phyloP scores from a whole-genome alignment of 2,888 invertebrate species.

The Athalia circularis region DNA sequence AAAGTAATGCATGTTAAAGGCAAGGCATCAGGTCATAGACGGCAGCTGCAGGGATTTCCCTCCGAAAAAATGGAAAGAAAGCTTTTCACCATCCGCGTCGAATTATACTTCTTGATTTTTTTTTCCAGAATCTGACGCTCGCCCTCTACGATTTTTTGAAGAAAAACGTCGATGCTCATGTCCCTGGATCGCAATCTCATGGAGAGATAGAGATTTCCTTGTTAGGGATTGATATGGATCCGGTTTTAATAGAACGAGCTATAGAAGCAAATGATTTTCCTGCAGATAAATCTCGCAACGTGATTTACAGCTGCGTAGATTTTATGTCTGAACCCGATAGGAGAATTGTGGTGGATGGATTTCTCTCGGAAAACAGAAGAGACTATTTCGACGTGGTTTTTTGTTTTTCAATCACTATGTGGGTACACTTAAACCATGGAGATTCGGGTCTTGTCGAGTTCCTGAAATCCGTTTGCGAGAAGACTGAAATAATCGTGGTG shows the following conservation, averaged over 20 bases:
- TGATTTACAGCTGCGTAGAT: constrained; percentile 79
- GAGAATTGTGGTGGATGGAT: constrained; percentile 72
- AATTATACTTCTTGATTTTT: constrained; percentile 30
- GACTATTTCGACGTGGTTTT: constrained; percentile 81
- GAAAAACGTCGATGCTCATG: constrained; percentile 68
- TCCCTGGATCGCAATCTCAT: constrained; percentile 32
- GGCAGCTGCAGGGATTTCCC: constrained; percentile 10
- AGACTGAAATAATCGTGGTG: constrained; percentile 80
- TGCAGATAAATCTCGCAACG: constrained; percentile 61
- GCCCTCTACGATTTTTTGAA: constrained; percentile 77
- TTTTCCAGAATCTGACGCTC: constrained; percentile 80
- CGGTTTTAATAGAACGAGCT: constrained; percentile 82
- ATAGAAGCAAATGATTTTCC: constrained; percentile 74
- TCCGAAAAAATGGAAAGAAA: constrained; percentile 1
- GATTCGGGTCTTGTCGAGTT: constrained; percentile 83
- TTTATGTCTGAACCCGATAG: constrained; percentile 75
- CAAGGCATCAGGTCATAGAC: background rate
- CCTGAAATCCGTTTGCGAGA: constrained; percentile 76
- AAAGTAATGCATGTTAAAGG: constrained; percentile 1
- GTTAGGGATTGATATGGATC: constrained; percentile 87
- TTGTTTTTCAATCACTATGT: constrained; percentile 92
- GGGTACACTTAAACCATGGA: constrained; percentile 91
- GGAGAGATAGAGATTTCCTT: constrained; percentile 72
- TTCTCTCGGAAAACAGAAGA: constrained; percentile 73
- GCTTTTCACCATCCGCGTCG: constrained; percentile 34